Evolutionary conservation across 2,888 invertebrate species (phyloP), one percentile per base, ranked within the genome.

Genomic region (Hemicrepidius hirtus): DNA sequence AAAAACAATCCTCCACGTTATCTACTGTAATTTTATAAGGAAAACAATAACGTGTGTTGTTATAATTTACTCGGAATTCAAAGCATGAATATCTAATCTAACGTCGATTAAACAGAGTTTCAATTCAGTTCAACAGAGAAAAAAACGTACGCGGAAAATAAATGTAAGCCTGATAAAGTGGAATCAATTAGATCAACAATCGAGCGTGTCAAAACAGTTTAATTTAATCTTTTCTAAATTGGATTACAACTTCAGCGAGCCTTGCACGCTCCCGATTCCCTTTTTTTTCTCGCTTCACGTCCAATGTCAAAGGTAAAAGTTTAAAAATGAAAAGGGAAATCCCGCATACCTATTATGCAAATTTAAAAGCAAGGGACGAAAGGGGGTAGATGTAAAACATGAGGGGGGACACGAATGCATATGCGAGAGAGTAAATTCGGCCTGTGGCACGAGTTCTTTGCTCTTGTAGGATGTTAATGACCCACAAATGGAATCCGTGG

Each of bases 401-500:
- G 46, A 6, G 37, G 7, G 16, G 20, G 28, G 55, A 40, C 4
- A 13, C 9, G 40, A 16, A 9, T 59, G 37, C 40, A 59, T 40
- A 41, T 41, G 32, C 46, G 49, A 46, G 41, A 40, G 32, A 49
- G 49, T 16, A 53, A 60, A 68, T 62, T 62, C 46, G 64, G 64
- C 7, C 28, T 49, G 41, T 46, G 21, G 37, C 41, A 49, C 24
- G 41, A 63, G 70, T 70, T 70, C 70, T 64, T 70, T 70, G 70
- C 70, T 64, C 70, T 49, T 44, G 44, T 5, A 41, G 59, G 49
- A 65, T 59, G 65, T 50, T 71, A 71, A 71, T 71, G 70, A 71
- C 70, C 70, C 21, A 71, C 59, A 71, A 71, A 59, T 37, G 41
- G 49, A 57, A 57, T 44, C 55, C 44, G 32, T 28, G 21, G 50